Conservation (phyloP, 2,797 vertebrate species). For the Acrossocheilus wenchowensis region DNA sequence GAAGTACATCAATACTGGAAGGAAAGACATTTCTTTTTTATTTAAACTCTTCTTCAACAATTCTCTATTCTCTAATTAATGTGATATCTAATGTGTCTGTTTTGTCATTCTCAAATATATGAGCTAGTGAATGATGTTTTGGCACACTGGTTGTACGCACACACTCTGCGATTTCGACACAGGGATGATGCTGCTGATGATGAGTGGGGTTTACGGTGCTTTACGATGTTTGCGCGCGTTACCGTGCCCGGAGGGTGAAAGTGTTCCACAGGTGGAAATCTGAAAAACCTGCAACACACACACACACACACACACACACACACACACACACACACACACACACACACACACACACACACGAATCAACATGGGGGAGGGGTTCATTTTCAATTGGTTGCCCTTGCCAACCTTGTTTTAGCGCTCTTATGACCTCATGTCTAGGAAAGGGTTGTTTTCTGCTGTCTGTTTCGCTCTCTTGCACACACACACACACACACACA, state of each 20-base stretch:
- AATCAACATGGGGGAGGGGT: neutral
- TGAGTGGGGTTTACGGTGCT: neutral
- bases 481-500: conserved; percentile 31
- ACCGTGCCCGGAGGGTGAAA: neutral
- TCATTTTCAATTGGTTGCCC: conserved; percentile 5
- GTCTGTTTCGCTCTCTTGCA: conserved; percentile 18
- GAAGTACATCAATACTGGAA: neutral
- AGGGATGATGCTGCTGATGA: neutral
- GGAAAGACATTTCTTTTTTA: neutral
- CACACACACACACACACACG: neutral
- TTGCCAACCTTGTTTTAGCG: conserved; percentile 31
- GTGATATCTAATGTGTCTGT: neutral
- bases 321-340: neutral
- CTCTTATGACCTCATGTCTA: conserved; percentile 59
- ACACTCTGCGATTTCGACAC: neutral
- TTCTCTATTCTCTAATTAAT: neutral
- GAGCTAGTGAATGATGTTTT: neutral
- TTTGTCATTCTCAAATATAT: neutral
- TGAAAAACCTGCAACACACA: neutral
- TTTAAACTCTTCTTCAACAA: neutral
- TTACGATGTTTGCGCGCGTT: neutral
- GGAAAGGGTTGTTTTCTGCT: conserved; percentile 44
- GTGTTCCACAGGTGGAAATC: conserved; percentile 18
- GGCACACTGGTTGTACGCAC: neutral
- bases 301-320: neutral